phyloP scores from a whole-genome alignment of 2,888 invertebrate species.

The Melinopterus prodromus region DNA sequence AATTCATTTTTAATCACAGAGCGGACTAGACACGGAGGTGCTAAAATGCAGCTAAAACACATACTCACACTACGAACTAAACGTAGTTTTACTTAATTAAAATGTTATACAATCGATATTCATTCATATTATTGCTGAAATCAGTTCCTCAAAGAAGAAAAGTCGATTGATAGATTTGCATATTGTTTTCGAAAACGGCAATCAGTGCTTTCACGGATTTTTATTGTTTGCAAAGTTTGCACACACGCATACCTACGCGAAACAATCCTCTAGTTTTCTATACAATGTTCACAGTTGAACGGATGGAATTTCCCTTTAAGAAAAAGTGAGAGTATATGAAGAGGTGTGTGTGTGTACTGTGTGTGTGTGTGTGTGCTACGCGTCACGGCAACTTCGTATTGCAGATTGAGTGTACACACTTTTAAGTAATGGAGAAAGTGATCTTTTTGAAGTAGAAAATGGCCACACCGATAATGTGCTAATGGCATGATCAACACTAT shows the following conservation, averaged over 20 bases:
- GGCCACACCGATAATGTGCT: not conserved
- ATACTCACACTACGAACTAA: no score
- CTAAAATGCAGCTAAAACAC: no score
- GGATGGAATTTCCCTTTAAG: slow-evolving; percentile 4
- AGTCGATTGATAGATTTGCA: not conserved
- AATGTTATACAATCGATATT: not conserved
- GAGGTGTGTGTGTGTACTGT: not conserved
- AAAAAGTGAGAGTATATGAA: not conserved
- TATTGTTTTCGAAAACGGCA: not conserved
- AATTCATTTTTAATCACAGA: no score
- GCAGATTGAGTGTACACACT: not conserved
- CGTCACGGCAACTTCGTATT: not conserved
- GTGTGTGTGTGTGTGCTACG: no score
- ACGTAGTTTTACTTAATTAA: no score
- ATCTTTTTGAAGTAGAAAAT: not conserved
- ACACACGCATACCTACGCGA: not conserved
- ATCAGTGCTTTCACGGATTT: not conserved
- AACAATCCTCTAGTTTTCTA: not conserved
- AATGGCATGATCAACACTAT: not conserved
- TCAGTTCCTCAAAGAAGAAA: not conserved
- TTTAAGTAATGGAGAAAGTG: not conserved
- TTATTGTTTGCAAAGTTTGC: not conserved
- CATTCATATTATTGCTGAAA: not conserved
- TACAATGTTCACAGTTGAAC: not conserved
- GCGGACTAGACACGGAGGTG: no score